These are phyloP conservation scores for Myiotriccus ornatus DNA, from an alignment of 2,797 vertebrate genomes.

Conservation along the genomic window DNA sequence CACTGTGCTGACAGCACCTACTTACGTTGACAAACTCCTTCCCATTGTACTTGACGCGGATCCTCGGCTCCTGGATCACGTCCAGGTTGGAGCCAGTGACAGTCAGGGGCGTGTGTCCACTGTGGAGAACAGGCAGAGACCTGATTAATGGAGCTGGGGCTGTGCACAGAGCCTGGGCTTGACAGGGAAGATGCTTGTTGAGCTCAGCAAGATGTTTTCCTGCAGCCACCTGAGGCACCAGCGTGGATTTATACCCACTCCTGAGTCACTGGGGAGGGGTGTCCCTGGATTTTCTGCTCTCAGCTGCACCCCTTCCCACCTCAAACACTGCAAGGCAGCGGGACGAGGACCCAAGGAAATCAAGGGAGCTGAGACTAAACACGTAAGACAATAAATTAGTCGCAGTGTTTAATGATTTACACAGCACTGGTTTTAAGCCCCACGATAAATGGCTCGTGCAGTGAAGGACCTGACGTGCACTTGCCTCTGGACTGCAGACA, in stretches of 20 bases:
- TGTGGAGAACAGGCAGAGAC: constrained; percentile 61
- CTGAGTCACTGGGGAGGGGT: background rate
- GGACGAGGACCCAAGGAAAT: background rate
- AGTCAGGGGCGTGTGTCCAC: constrained; percentile 91
- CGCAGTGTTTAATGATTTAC: constrained; percentile 9
- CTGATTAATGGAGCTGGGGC: background rate
- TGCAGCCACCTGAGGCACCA: background rate
- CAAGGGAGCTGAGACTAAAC: background rate
- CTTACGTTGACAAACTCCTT: constrained; percentile 96
- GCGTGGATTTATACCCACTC: background rate
- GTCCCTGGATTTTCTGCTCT: background rate
- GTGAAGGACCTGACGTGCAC: background rate
- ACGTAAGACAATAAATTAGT: constrained; percentile 21
- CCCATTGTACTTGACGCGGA: constrained; percentile 91
- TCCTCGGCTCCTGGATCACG: constrained; percentile 94
- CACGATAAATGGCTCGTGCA: background rate
- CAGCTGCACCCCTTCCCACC: background rate
- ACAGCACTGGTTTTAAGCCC: background rate
- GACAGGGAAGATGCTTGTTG: background rate
- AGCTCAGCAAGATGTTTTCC: background rate
- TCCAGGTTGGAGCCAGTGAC: constrained; percentile 95
- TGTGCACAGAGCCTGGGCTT: background rate
- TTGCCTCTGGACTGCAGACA: background rate
- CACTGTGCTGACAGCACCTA: background rate
- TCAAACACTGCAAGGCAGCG: background rate